A percentile compares a stretch with the other conserved stretches of the same genome.
phyloP scores from a whole-genome alignment of 92 coral and sea anemone species.

The Heliopora coerulea region DNA sequence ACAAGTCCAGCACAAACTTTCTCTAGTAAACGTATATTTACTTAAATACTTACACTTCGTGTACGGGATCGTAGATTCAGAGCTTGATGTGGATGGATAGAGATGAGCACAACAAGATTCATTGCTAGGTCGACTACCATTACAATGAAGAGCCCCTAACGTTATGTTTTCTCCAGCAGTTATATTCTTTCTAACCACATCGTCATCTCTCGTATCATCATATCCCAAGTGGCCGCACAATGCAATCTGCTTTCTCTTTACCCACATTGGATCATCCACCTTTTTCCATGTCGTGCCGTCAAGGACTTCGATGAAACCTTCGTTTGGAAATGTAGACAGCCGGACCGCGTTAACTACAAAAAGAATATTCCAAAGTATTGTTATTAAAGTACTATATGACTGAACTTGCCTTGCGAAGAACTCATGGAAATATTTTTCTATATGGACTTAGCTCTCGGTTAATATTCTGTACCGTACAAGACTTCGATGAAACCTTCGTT shows the following conservation, averaged over 20 bases:
- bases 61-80: neutral
- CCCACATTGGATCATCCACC: neutral
- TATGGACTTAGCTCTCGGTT: too few species aligned
- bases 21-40: too few species aligned
- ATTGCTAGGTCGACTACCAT: neutral
- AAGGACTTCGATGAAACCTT: slow-evolving; percentile 11
- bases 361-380: neutral
- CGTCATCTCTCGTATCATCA: neutral
- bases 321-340: neutral
- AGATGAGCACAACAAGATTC: slow-evolving; percentile 1
- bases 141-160: neutral
- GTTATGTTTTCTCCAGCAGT: too few species aligned
- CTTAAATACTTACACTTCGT: slow-evolving; percentile 10
- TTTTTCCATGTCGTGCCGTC: neutral
- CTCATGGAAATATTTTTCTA: too few species aligned
- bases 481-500: too few species aligned
- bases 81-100: neutral
- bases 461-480: too few species aligned
- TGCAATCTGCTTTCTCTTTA: neutral
- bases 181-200: too few species aligned
- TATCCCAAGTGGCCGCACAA: neutral
- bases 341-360: neutral
- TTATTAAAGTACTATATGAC: too few species aligned
- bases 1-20: too few species aligned
- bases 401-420: too few species aligned